Evolutionary conservation across 2,797 vertebrate species (phyloP).

Genomic region (Thamnophis elegans): DNA sequence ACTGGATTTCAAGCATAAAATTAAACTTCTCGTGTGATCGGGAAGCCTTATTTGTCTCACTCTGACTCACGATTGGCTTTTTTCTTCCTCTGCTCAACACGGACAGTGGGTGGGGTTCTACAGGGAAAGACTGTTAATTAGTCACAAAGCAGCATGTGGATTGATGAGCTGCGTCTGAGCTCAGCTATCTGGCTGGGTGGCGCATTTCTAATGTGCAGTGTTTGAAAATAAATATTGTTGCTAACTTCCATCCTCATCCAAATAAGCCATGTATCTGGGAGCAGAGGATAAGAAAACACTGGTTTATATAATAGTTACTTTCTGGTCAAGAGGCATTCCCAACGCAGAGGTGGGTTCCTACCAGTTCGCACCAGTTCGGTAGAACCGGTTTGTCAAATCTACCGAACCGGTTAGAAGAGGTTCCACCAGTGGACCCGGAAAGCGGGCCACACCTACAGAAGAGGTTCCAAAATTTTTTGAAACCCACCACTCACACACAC

Average conservation of each 20-base stretch:
- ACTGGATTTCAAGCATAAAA: neutral
- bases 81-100: neutral
- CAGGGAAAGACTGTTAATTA: neutral
- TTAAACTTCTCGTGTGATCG: neutral
- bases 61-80: neutral
- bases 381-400: no score
- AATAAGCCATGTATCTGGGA: neutral
- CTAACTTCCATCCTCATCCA: neutral
- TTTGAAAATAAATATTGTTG: neutral
- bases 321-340: neutral
- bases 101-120: neutral
- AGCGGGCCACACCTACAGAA: no score
- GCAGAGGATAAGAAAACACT: neutral
- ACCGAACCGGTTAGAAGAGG: no score
- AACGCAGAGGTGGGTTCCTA: no score
- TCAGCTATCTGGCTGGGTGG: neutral
- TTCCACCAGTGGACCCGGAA: no score
- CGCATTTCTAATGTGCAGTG: neutral
- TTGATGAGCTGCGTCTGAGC: neutral
- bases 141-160: neutral
- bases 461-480: no score
- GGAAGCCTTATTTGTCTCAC: neutral
- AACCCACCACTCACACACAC: no score
- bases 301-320: neutral
- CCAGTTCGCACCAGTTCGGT: no score